These are phyloP conservation scores for Anthophora plumipes DNA, from an alignment of 2,888 invertebrate genomes.

Conservation along the genomic window DNA sequence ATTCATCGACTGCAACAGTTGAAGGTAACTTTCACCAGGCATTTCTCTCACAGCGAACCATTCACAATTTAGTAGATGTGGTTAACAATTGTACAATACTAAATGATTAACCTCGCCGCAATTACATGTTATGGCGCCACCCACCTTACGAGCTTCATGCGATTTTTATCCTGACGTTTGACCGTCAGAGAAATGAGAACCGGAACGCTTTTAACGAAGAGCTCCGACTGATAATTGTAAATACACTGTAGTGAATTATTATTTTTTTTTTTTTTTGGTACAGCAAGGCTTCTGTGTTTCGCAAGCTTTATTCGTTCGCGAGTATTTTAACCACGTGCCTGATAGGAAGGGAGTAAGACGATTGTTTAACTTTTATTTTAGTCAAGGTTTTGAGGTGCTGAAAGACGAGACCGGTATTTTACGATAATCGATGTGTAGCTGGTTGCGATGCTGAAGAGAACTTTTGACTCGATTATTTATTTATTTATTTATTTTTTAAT, in stretches of 20 bases:
- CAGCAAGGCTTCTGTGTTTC: conserved; percentile 44
- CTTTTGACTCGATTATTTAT: no score
- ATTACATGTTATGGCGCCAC: conserved; percentile 78
- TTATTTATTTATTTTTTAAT: no score
- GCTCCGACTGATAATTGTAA: conserved; percentile 21
- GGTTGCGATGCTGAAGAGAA: no score
- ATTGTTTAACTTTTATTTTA: no score
- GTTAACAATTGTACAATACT: conserved; percentile 74
- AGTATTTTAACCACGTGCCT: conserved; percentile 7
- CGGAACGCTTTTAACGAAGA: conserved; percentile 14
- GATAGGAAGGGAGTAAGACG: not conserved
- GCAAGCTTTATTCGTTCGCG: conserved; percentile 29
- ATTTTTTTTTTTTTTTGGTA: conserved; percentile 43
- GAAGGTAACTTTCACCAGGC: conserved; percentile 72
- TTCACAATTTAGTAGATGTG: conserved; percentile 73
- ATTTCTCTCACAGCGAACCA: not conserved
- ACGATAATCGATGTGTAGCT: no score
- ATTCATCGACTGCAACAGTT: conserved; percentile 85
- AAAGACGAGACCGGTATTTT: no score
- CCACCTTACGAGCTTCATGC: conserved; percentile 60
- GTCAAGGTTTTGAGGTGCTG: no score
- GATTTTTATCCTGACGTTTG: not conserved
- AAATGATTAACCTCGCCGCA: conserved; percentile 73
- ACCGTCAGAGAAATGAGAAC: not conserved
- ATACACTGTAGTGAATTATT: conserved; percentile 23